Evolutionary conservation across 2,888 invertebrate species (phyloP), one percentile per base, ranked within the genome.

Genomic region (Epirrita christyi): DNA sequence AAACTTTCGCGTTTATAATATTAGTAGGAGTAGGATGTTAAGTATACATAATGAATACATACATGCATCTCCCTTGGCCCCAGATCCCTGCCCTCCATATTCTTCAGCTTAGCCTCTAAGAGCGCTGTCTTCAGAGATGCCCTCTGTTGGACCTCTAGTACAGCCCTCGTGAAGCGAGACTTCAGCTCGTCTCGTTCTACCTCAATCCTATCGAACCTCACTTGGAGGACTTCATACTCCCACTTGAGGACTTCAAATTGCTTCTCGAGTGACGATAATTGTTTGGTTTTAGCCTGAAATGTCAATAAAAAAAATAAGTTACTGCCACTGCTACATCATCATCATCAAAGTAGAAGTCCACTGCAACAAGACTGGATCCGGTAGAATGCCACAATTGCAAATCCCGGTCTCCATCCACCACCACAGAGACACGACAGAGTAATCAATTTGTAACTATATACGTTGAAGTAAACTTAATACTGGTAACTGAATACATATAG

Each of bases 131-230:
- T 97, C 71, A 96, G 83, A 5, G 96, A 95, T 0, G 96, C 95
- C 79, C 96, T 96, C 81, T 97, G 97, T 79, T 98, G 98, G 3
- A 98, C 94, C 75, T 98, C 98, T 40, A 97, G 89, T 45, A 98
- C 95, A 0, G 97, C 96, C 61, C 95, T 94, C 8, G 97, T 94
- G 81, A 98, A 98, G 76, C 95, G 81, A 3, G 93, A 83, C 75
- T 97, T 96, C 15, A 98, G 83, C 50, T 96, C 95, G 71, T 97
- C 95, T 9, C 97, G 93, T 78, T 98, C 98, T 0, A 88, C 87
- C 64, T 95, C 89, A 0, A 96, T 94, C 71, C 96, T 94, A 70
- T 96, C 96, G 78, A 96, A 97, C 63, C 96, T 93, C 63, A 97
- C 93, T 76, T 96, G 94, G 11, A 97, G 82, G 0, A 95, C 94